Percentiles rank a stretch among this genome's conserved stretches.
Conservation (phyloP, 2,888 invertebrate species). For the Sinohyriopsis cumingii region DNA sequence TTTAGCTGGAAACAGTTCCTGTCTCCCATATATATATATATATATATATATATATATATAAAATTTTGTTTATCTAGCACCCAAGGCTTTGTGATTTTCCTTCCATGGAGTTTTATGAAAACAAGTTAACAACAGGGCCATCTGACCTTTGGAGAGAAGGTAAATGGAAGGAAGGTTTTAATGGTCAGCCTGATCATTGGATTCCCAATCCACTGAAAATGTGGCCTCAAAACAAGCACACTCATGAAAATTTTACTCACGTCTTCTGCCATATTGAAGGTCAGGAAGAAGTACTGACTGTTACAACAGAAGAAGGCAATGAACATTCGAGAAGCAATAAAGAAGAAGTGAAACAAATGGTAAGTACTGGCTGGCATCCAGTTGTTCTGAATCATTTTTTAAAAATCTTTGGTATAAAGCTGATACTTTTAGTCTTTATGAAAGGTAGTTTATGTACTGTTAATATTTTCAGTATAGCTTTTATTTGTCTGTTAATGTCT, state of each 20-base stretch:
- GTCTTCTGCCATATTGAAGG: constrained; percentile 53
- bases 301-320: constrained; percentile 49
- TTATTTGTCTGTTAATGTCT: too few species aligned
- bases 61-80: constrained; percentile 34
- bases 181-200: too few species aligned
- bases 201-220: constrained; percentile 12
- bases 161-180: too few species aligned
- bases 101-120: constrained; percentile 48
- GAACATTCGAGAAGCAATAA: constrained; percentile 51
- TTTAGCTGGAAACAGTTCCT: too few species aligned
- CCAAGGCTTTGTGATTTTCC: constrained; percentile 50
- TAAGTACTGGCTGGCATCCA: constrained; percentile 13
- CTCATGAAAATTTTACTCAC: constrained; percentile 23
- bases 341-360: constrained; percentile 44
- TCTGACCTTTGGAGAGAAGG: constrained; percentile 9
- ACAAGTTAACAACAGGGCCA: constrained; percentile 23
- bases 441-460: too few species aligned
- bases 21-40: too few species aligned
- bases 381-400: neutral
- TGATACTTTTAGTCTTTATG: neutral
- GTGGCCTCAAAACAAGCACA: constrained; percentile 10
- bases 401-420: neutral
- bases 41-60: too few species aligned
- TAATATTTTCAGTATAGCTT: too few species aligned
- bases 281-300: constrained; percentile 42